These are phyloP conservation scores for Argentina silus DNA, from an alignment of 2,797 vertebrate species.

Conservation along the genomic window DNA sequence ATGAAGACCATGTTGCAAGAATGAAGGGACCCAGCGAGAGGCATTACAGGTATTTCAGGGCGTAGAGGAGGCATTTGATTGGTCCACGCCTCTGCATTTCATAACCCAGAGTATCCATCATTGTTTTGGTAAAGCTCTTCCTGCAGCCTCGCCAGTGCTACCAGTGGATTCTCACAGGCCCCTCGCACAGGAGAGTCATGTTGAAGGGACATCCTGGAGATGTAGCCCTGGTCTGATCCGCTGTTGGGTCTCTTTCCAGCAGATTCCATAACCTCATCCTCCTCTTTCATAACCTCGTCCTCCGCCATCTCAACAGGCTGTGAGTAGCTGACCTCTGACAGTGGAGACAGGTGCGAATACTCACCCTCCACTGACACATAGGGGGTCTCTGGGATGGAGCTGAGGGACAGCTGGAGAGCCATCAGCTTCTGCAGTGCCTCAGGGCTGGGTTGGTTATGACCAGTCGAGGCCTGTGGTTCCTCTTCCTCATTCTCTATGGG, in stretches of 20 bases:
- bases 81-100: not conserved
- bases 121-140: constrained; percentile 61
- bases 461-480: not conserved
- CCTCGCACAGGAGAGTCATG: constrained; percentile 55
- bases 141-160: constrained; percentile 79
- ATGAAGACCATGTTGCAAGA: not conserved
- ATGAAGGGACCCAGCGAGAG: no score
- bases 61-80: no score
- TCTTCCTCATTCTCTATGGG: constrained; percentile 39
- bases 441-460: not conserved
- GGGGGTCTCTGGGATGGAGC: constrained; percentile 21
- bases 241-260: constrained; percentile 77
- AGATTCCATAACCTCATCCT: constrained; percentile 26
- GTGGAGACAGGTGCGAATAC: constrained; percentile 6
- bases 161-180: constrained; percentile 64
- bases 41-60: no score
- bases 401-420: constrained; percentile 23
- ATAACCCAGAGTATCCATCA: constrained; percentile 27
- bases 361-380: constrained; percentile 19
- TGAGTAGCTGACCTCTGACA: not conserved
- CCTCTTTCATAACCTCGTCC: constrained; percentile 15
- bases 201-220: constrained; percentile 82
- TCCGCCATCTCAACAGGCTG: constrained; percentile 59
- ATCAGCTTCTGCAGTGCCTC: constrained; percentile 17
- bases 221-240: constrained; percentile 92